phyloP scores from a whole-genome alignment of 2,113 vertebrate species.

The Macrotus californicus region DNA sequence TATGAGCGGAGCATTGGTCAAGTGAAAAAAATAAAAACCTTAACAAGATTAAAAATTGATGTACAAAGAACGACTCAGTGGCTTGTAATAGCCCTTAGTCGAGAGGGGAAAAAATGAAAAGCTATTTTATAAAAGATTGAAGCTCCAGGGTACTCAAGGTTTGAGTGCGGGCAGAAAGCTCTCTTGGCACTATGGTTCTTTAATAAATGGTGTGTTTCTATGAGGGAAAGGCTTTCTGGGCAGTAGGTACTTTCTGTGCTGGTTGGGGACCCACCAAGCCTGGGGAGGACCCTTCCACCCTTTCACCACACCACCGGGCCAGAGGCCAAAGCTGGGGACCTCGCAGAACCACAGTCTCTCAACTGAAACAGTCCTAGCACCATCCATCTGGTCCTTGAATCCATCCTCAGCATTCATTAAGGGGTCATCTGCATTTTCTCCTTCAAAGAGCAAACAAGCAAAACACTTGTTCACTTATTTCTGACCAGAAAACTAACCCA shows the following conservation, averaged over 20 bases:
- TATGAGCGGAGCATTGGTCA: conserved; percentile 61
- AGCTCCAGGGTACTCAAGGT: conserved; percentile 8
- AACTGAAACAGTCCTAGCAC: neutral
- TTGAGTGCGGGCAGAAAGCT: conserved; percentile 20
- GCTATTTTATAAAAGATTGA: conserved; percentile 69
- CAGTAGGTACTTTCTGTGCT: neutral
- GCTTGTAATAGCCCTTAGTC: conserved; percentile 45
- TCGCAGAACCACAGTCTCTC: neutral
- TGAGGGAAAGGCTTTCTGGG: neutral
- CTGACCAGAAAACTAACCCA: neutral
- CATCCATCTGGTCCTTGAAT: neutral
- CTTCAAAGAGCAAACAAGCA: neutral
- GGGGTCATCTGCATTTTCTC: neutral
- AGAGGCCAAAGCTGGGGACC: neutral
- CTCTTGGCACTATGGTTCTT: neutral
- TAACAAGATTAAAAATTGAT: conserved; percentile 71
- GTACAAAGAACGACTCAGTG: conserved; percentile 48
- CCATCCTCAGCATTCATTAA: neutral
- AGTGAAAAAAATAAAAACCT: conserved; percentile 25
- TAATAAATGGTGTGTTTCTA: neutral
- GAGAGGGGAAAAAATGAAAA: conserved; percentile 59
- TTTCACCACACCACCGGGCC: neutral
- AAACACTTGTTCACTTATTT: neutral
- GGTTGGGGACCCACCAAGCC: neutral
- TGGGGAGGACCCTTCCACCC: too few relatives aligned